These are phyloP conservation scores for Rhegmatorhina hoffmannsi DNA, from an alignment of 2,113 vertebrate genomes.

Conservation along the genomic window DNA sequence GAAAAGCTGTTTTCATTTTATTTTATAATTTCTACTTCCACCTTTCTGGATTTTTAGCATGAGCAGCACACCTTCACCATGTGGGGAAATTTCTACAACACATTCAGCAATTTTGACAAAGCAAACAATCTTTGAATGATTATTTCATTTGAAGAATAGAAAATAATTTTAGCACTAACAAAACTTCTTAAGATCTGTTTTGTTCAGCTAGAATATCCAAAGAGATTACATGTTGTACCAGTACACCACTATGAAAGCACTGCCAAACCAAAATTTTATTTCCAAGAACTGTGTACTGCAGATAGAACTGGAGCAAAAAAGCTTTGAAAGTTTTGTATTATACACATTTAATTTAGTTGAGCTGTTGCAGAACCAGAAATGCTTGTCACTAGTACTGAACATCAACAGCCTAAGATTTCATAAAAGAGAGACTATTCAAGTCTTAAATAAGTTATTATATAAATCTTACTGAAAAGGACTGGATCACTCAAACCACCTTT, in stretches of 20 bases:
- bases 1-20: background rate
- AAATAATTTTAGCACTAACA: background rate
- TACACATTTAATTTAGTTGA: background rate
- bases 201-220: background rate
- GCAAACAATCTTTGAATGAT: background rate
- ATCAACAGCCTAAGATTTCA: background rate
- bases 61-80: background rate
- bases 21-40: background rate
- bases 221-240: background rate
- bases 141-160: background rate
- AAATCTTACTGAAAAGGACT: background rate
- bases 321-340: background rate
- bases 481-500: background rate
- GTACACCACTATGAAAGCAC: background rate
- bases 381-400: background rate
- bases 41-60: background rate
- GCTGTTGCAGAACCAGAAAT: background rate
- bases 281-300: background rate
- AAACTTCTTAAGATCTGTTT: background rate
- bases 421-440: background rate
- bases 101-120: background rate
- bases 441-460: background rate
- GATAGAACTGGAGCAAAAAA: background rate
- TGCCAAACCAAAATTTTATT: background rate
- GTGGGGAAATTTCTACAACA: background rate